These are phyloP conservation scores for Tiaroga cobitis DNA, from an alignment of 2,797 vertebrate species.

Conservation along the genomic window DNA sequence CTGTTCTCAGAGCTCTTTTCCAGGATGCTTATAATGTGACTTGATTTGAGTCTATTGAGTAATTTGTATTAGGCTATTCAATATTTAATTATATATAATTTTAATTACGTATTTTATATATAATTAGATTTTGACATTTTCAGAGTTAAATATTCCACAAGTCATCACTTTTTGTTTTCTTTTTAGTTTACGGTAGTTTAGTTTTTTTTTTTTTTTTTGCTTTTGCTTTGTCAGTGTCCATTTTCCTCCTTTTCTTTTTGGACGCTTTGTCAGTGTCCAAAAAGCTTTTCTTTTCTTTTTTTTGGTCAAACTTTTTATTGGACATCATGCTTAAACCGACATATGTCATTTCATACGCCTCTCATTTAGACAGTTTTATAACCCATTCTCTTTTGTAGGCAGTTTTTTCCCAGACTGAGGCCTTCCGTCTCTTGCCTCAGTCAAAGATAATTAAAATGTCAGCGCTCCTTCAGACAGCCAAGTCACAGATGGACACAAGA, in stretches of 20 bases:
- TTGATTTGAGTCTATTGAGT: background rate
- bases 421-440: conserved; percentile 31
- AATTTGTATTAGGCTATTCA: background rate
- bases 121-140: background rate
- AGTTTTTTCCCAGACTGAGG: conserved; percentile 50
- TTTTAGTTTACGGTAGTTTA: background rate
- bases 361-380: conserved; percentile 50
- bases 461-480: conserved; percentile 44
- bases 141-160: background rate
- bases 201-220: too few relatives aligned
- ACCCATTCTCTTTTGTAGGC: conserved; percentile 52
- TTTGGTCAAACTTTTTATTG: conserved; percentile 12
- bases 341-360: conserved; percentile 41
- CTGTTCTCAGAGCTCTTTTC: conserved; percentile 18
- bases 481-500: conserved; percentile 60
- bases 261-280: background rate
- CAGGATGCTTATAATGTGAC: background rate
- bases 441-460: conserved; percentile 64
- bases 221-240: background rate
- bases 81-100: background rate
- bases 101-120: background rate
- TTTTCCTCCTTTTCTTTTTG: background rate
- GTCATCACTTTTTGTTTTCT: background rate
- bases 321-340: conserved; percentile 10
- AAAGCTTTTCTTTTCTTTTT: background rate